Conservation (phyloP, 1,140 invertebrate species). For the Pomacea maculata region DNA sequence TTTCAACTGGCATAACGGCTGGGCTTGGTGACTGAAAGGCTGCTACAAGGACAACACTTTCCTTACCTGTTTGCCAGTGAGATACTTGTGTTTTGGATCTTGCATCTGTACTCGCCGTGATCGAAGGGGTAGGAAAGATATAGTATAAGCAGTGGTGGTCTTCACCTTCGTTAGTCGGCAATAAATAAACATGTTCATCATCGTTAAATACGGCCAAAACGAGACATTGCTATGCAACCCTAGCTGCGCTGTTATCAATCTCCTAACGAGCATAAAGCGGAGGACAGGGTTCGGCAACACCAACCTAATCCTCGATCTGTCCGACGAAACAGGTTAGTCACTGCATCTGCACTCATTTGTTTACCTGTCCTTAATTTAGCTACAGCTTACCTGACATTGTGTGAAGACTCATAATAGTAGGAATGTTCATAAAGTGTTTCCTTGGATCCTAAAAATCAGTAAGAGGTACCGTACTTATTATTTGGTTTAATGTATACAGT, state of each 20-base stretch:
- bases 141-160: too few relatives aligned
- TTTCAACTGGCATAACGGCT: too few relatives aligned
- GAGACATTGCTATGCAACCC: slow-evolving; percentile 58
- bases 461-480: too few relatives aligned
- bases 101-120: too few relatives aligned
- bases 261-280: slow-evolving; percentile 57
- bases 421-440: neutral
- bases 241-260: slow-evolving; percentile 56
- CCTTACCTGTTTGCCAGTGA: too few relatives aligned
- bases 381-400: neutral
- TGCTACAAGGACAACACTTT: too few relatives aligned
- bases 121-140: too few relatives aligned
- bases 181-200: slow-evolving; percentile 51
- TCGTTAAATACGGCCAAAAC: slow-evolving; percentile 61
- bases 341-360: neutral
- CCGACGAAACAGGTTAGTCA: slow-evolving; percentile 58
- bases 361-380: neutral
- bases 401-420: neutral
- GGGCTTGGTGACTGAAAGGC: too few relatives aligned
- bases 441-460: neutral
- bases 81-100: too few relatives aligned
- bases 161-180: too few relatives aligned
- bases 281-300: slow-evolving; percentile 54
- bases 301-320: slow-evolving; percentile 54
- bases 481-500: too few relatives aligned